Base-by-base conservation (phyloP, 2,888 invertebrate species). In the Drosophila kambysellisi region DNA sequence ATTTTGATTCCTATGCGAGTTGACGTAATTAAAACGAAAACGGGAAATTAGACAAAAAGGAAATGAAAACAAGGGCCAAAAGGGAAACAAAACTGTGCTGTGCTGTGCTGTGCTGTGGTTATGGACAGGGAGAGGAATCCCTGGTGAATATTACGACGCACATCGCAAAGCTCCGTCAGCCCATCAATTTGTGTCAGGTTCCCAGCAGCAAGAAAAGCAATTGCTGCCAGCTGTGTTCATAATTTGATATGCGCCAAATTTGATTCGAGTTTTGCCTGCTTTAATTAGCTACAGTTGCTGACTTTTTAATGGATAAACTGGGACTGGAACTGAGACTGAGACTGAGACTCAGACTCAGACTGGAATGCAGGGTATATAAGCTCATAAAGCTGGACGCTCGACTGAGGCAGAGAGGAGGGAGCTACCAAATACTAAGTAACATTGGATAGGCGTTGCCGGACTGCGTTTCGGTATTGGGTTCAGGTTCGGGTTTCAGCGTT, bases 261-360 rank as follows among this genome's bases (percentile, higher is more conserved):
- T 85, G 84, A 88, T 86, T 88, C 87, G 75, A 85, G 87, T 88
- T 88, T 77, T 72, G 73, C 81, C 79, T 68, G 77, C 72, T 74
- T 87, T 89, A 85, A 85, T 85, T 85, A 85, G 85, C 88, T 89
- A 84, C 85, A 87, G 89, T 89, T 87, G 61, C 87, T 88, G 89
- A 86, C 84, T 89, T 83, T 88, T 85, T 86, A 85, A 85, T 86
- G 89, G 87, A 81, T 77, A 88, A 74, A 66, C 70, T 58, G 86
- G 67, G 76, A 71, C 69, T 53, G 65, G 59, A 51, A 64, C 64
- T 68, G 63, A 50, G 20, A 20, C 52, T 25, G 46, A 52, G 37
- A 54, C 17, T 11, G 37, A 8, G 17, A 17, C 39, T 4, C 8
- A 2, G 39, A 5, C 37, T 15, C 37, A 37, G 43, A 56, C 39